Base-by-base conservation (phyloP, 2,113 vertebrate genomes). In the Tenebrosternarchus preto region DNA sequence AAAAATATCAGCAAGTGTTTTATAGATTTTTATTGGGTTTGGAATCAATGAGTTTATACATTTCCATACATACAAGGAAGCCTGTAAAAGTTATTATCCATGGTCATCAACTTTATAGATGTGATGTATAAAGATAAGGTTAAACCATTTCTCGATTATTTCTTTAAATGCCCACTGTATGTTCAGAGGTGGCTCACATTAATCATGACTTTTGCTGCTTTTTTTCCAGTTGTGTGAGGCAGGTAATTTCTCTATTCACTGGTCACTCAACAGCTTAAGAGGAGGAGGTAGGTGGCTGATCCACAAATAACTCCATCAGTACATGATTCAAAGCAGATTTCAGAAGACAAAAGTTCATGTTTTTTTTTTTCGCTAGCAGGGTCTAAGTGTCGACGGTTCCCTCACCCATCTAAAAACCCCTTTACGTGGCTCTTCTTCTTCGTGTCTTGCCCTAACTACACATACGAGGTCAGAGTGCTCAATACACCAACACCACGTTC, bases 391-490 rank as follows among this genome's bases (percentile, higher is more conserved):
- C 90, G 90, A 70, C 92, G 87, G 85, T 94, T 95, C 72, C 94
- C 94, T 0, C 88, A 89, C 63, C 94, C 94, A 20, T 94, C 90
- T 43, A 95, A 93, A 86, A 95, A 96, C 84, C 93, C 94, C 74
- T 94, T 96, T 85, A 95, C 93, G 0, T 95, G 93, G 93, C 89
- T 95, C 17, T 95, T 94, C 87, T 90, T 93, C 88, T 94, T 96
- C 89, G 94, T 95, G 36, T 95, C 94, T 83, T 96, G 94, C 81
- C 94, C 94, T 77, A 96, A 97, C 82, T 95, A 96, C 78, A 95
- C 94, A 0, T 94, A 93, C 29, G 94, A 96, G 93, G 94, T 94
- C 91, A 78, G 64, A 11, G 66, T 64, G 5, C 3, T 12, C 5
- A 17, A 59, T 9, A 75, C 22, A 6, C 12, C 31, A 27, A 12